phyloP scores from a whole-genome alignment of 2,888 invertebrate species.

The Stenoptilia bipunctidactyla region DNA sequence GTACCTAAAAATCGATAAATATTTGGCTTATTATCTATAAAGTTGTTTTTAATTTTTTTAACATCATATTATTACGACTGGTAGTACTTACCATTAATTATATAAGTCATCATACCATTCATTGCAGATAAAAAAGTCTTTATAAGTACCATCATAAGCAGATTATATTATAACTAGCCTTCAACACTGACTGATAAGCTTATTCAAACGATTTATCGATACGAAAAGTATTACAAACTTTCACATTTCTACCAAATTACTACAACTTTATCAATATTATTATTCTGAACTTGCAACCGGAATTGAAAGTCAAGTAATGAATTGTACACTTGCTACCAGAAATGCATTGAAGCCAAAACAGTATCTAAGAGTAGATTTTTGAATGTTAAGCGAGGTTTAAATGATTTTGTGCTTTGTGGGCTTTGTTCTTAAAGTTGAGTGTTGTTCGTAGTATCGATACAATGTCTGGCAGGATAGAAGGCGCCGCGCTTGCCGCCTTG shows the following conservation, averaged over 20 bases:
- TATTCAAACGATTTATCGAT: not conserved
- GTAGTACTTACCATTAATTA: too few species aligned
- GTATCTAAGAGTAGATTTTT: conserved; percentile 1
- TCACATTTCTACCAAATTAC: not conserved
- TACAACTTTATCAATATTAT: conserved; percentile 1
- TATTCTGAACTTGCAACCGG: conserved; percentile 17
- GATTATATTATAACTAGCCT: too few species aligned
- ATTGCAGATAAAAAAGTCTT: not conserved
- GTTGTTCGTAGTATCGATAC: conserved; percentile 19
- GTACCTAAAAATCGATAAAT: too few species aligned
- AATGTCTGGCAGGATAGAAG: conserved; percentile 56
- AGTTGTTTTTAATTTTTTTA: too few species aligned
- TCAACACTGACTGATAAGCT: not conserved
- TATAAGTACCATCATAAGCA: too few species aligned
- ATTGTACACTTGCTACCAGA: conserved; percentile 16
- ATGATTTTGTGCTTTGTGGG: not conserved
- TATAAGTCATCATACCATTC: not conserved
- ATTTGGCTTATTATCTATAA: too few species aligned
- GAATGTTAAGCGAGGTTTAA: not conserved
- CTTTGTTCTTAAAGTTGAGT: conserved; percentile 20
- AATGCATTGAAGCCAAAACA: conserved; percentile 22
- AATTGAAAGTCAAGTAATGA: conserved; percentile 62
- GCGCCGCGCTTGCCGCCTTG: conserved; percentile 61
- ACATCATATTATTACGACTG: too few species aligned
- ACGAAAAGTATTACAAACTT: not conserved